phyloP scores from a whole-genome alignment of 2,113 vertebrate species.

The Leucopternis melanops region DNA sequence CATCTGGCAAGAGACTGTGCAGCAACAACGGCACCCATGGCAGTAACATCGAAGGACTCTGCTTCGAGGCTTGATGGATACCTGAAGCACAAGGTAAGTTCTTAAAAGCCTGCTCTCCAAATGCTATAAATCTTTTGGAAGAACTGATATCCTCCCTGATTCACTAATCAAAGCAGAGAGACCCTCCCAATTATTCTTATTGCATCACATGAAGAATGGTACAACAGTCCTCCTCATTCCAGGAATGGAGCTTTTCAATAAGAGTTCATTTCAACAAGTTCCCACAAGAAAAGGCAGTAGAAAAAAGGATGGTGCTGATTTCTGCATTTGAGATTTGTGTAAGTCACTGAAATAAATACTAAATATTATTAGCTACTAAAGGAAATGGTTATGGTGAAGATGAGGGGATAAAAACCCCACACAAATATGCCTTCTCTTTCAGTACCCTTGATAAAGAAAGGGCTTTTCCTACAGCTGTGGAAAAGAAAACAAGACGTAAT shows the following conservation, averaged over 20 bases:
- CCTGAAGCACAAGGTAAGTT: neutral
- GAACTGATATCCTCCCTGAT: neutral
- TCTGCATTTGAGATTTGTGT: conserved; percentile 33
- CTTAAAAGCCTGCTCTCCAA: neutral
- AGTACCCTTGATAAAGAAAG: conserved; percentile 9
- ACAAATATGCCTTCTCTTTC: neutral
- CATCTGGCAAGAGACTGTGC: neutral
- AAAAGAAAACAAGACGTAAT: conserved; percentile 24
- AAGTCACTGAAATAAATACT: conserved; percentile 26
- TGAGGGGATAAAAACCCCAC: neutral
- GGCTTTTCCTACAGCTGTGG: conserved; percentile 38
- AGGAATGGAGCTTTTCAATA: neutral
- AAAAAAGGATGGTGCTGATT: conserved; percentile 17
- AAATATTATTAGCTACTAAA: conserved; percentile 53
- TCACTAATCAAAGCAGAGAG: neutral
- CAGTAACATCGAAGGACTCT: neutral
- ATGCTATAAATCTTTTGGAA: neutral
- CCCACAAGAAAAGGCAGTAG: conserved; percentile 23
- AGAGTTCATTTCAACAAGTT: conserved; percentile 23
- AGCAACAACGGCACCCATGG: neutral
- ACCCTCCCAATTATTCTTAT: neutral
- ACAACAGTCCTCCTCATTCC: neutral
- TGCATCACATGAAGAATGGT: neutral
- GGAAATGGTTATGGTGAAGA: neutral
- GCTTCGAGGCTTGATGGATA: neutral